These are phyloP conservation scores for Triplophysa tibetana DNA, from an alignment of 2,113 vertebrate species.

Conservation along the genomic window DNA sequence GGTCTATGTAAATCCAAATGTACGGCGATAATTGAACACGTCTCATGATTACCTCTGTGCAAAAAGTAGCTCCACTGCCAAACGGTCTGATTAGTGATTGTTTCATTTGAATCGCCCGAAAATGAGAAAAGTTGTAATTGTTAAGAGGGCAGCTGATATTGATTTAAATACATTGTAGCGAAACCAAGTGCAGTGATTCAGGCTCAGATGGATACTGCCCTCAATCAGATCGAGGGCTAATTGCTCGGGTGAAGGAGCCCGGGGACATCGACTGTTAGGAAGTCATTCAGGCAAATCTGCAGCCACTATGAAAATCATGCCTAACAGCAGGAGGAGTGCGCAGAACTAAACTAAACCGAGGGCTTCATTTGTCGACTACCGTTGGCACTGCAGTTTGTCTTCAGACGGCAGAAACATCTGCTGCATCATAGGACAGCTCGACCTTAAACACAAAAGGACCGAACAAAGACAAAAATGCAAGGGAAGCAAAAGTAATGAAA, in stretches of 20 bases:
- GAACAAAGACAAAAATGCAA: conserved; percentile 28
- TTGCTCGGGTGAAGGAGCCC: conserved; percentile 58
- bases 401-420: conserved; percentile 14
- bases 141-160: conserved; percentile 51
- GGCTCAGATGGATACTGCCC: conserved; percentile 54
- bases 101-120: conserved; percentile 59
- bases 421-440: conserved; percentile 2
- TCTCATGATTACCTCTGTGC: conserved; percentile 57
- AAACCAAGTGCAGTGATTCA: conserved; percentile 37
- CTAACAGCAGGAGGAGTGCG: not conserved
- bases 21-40: conserved; percentile 44
- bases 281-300: conserved; percentile 14
- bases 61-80: conserved; percentile 43
- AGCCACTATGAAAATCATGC: conserved; percentile 11
- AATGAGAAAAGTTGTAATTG: conserved; percentile 48
- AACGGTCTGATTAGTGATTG: conserved; percentile 54
- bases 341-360: not conserved
- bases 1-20: conserved; percentile 27
- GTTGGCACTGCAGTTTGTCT: conserved; percentile 35
- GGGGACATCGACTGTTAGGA: not conserved
- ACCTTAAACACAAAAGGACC: conserved; percentile 32
- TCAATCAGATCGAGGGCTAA: conserved; percentile 67
- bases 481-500: conserved; percentile 39
- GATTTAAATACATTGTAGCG: conserved; percentile 61
- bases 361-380: conserved; percentile 3